Base-by-base conservation (phyloP, 2,888 invertebrate species). In the Mycalesis mineus region DNA sequence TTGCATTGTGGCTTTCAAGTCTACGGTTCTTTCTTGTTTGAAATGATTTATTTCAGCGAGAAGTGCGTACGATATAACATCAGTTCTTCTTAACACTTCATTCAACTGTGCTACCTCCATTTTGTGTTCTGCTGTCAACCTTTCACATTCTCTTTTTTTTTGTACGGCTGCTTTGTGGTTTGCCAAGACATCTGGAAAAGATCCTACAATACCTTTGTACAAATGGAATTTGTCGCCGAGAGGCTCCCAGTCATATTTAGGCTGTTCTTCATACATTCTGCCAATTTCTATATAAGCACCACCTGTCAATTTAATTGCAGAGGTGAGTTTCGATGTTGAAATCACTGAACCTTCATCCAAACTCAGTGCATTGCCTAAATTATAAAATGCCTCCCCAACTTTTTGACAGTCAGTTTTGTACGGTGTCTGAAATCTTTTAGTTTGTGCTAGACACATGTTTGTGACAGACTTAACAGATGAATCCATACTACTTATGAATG, bases 21-120 rank as follows among this genome's bases (percentile, higher is more conserved):
- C 98, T 40, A 91, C 91, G 45, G 96, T 95, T 66, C 97, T 91
- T 76, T 98, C 97, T 28, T 91, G 84, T 77, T 97, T 97, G 79
- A 99, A 98, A 81, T 98, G 97, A 69, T 95, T 94, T 69, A 98
- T 94, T 91, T 99, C 99, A 55, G 98, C 98, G 78, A 98, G 92
- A 61, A 97, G 92, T 1, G 97, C 94, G 78, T 98, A 98, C 0
- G 98, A 97, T 73, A 98, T 94, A 13, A 97, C 93, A 80, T 99
- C 98, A 0, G 97, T 96, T 70, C 97, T 92, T 67, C 94, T 92
- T 63, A 94, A 91, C 9, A 98, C 94, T 74, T 95, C 95, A 64
- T 94, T 93, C 62, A 97, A 88, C 74, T 97, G 96, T 14, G 92
- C 92, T 60, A 94, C 92, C 68, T 94, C 94, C 93, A 97, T 94